Percentiles rank a stretch among this genome's conserved stretches.
These are phyloP conservation scores for Papilio helenus DNA, from an alignment of 1,140 invertebrate species.

Conservation along the genomic window DNA sequence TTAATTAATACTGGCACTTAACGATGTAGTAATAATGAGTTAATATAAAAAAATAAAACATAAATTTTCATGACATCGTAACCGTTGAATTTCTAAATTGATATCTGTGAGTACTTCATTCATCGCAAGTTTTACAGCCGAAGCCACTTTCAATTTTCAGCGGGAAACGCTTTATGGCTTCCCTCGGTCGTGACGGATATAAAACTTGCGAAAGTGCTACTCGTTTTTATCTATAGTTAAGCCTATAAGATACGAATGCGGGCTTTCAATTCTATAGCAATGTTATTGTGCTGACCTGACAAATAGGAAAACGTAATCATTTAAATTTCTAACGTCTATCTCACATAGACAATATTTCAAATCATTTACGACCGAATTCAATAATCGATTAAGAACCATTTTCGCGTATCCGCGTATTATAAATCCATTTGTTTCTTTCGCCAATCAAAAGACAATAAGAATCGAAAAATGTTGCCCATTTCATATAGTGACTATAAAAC, in stretches of 20 bases:
- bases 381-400: too few species aligned
- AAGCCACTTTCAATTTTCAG: constrained; percentile 78
- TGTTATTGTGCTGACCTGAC: not conserved
- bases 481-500: too few species aligned
- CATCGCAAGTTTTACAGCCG: constrained; percentile 63
- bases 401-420: too few species aligned
- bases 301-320: not conserved
- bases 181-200: constrained; percentile 65
- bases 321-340: too few species aligned
- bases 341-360: too few species aligned
- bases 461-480: too few species aligned
- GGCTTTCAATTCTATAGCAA: constrained; percentile 6
- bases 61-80: constrained; percentile 48
- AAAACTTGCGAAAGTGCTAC: constrained; percentile 48
- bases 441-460: too few species aligned
- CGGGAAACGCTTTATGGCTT: constrained; percentile 69
- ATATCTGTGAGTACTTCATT: constrained; percentile 59
- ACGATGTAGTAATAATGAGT: not conserved
- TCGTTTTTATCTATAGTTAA: constrained; percentile 20
- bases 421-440: too few species aligned
- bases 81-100: constrained; percentile 56
- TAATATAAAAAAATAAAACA: constrained; percentile 5
- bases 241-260: constrained; percentile 11
- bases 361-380: too few species aligned
- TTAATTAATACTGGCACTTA: not conserved